Conservation (phyloP, 1,140 invertebrate genomes). For the Drosophila melanogaster region Release_6_plus_ISO1_MT NT_037436.4:5987501-5988000, state of each 20-base stretch:
- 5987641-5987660: slow-evolving; percentile 64
- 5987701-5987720: slow-evolving; percentile 31
- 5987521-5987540: slow-evolving; percentile 48
- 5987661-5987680: slow-evolving; percentile 35
- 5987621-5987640: slow-evolving; percentile 65
- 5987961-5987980: slow-evolving; percentile 75
- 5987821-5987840: too few relatives aligned
- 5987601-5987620: slow-evolving; percentile 82
- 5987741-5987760: neutral
- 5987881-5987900: neutral
- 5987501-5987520: slow-evolving; percentile 54
- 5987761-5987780: neutral
- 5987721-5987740: slow-evolving; percentile 15
- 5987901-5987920: slow-evolving; percentile 21
- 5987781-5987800: too few relatives aligned
- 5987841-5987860: too few relatives aligned
- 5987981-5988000: slow-evolving; percentile 70
- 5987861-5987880: too few relatives aligned
- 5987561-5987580: slow-evolving; percentile 54
- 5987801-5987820: too few relatives aligned
- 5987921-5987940: slow-evolving; percentile 27
- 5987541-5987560: slow-evolving; percentile 59
- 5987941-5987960: slow-evolving; percentile 47
- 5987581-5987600: slow-evolving; percentile 68
- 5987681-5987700: slow-evolving; percentile 41